phyloP scores from a whole-genome alignment of 2,888 invertebrate genomes.

The Apotomis capreana region DNA sequence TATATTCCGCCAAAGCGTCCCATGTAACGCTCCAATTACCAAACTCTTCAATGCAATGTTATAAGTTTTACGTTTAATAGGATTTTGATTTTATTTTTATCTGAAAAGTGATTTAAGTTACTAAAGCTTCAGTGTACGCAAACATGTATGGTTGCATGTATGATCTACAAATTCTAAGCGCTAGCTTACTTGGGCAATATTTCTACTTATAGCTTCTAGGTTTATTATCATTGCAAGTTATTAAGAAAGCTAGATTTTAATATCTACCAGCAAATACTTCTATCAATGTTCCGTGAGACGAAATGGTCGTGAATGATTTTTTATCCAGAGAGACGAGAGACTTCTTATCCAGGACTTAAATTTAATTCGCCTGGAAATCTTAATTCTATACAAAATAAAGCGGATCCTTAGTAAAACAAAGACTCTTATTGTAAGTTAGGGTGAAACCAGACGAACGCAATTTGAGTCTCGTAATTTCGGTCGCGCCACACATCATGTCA shows the following conservation, averaged over 20 bases:
- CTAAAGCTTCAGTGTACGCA: constrained; percentile 24
- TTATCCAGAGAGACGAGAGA: constrained; percentile 14
- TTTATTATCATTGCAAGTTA: background rate
- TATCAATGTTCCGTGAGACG: constrained; percentile 72
- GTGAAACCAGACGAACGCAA: no score
- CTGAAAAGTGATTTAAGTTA: background rate
- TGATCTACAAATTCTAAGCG: constrained; percentile 26
- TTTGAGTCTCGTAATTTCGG: no score
- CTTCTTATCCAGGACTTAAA: no score
- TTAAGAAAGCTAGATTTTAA: background rate
- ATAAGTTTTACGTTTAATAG: no score
- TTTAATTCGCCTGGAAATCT: no score
- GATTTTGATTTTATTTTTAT: background rate
- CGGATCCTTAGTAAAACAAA: no score
- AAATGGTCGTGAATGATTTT: constrained; percentile 66
- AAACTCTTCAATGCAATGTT: no score
- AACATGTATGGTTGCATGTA: constrained; percentile 30
- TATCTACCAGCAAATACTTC: constrained; percentile 44
- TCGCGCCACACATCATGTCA: no score
- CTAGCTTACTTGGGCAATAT: constrained; percentile 43
- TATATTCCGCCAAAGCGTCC: no score
- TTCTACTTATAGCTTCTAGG: constrained; percentile 2
- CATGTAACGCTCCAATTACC: no score
- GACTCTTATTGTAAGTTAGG: no score
- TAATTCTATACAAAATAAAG: no score